phyloP scores from a whole-genome alignment of 2,797 vertebrate species.

The Simalia tracyae region DNA sequence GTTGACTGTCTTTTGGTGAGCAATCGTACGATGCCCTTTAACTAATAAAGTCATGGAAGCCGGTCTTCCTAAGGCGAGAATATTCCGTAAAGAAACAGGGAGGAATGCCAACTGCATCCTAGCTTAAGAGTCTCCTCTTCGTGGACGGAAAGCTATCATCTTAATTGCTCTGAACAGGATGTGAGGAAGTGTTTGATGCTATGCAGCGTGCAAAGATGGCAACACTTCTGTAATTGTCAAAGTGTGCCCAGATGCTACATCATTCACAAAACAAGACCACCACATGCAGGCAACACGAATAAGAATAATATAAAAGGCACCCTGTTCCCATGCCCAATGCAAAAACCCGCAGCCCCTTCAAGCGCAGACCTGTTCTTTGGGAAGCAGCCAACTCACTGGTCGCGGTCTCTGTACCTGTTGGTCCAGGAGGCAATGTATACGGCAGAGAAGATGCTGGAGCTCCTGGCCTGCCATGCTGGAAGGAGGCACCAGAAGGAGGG shows the following conservation, averaged over 20 bases:
- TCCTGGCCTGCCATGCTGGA: conserved; percentile 93
- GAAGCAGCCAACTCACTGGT: conserved; percentile 81
- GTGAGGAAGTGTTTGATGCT: fast-evolving
- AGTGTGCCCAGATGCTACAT: background rate
- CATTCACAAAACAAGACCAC: background rate
- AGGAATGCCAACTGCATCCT: too few species aligned
- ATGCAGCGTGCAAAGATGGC: background rate
- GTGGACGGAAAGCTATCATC: too few species aligned
- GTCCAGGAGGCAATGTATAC: conserved; percentile 83
- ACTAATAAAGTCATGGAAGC: background rate
- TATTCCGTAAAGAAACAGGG: background rate
- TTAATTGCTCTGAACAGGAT: background rate
- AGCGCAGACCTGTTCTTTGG: conserved; percentile 88
- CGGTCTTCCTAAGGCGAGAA: background rate
- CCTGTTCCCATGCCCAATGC: conserved; percentile 16
- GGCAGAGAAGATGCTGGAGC: conserved; percentile 83
- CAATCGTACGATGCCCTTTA: background rate
- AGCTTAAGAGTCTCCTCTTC: background rate
- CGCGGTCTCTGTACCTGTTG: conserved; percentile 91
- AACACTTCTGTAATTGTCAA: conserved; percentile 44
- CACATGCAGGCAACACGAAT: conserved; percentile 1
- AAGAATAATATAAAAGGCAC: background rate
- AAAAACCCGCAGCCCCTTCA: conserved; percentile 47
- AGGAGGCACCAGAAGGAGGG: conserved; percentile 79
- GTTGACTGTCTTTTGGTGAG: background rate